Conservation (phyloP, 2,797 vertebrate species). For the Lacerta bilineata region DNA sequence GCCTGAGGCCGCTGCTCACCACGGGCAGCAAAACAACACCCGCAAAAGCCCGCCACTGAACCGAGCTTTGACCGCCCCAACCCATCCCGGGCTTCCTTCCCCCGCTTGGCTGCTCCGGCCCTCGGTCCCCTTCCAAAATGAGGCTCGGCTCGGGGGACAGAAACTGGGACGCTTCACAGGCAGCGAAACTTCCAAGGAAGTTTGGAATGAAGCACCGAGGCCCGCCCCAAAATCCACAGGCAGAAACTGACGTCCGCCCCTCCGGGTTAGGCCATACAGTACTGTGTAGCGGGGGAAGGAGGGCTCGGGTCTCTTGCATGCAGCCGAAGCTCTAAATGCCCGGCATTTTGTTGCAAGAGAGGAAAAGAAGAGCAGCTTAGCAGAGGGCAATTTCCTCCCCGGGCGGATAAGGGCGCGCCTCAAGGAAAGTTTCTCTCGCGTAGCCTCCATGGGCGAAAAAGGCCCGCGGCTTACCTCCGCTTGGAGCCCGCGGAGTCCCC, state of each 20-base stretch:
- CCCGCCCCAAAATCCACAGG: not conserved
- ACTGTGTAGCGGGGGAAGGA: no score
- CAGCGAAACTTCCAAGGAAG: not conserved
- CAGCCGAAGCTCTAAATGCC: not conserved
- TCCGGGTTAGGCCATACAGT: constrained; percentile 13
- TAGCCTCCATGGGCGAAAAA: not conserved
- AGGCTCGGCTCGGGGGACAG: not conserved
- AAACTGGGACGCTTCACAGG: not conserved
- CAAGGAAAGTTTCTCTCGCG: constrained; percentile 25
- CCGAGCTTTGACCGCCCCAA: not conserved
- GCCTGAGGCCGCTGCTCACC: no score
- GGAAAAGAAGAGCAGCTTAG: not conserved
- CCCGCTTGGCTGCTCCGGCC: not conserved
- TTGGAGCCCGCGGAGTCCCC: not conserved
- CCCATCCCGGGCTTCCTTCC: not conserved
- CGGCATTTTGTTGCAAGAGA: not conserved
- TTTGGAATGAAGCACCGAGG: not conserved
- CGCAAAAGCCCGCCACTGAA: not conserved
- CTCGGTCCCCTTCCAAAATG: not conserved
- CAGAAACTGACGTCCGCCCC: not conserved
- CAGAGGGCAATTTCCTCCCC: not conserved
- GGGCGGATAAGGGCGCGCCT: not conserved
- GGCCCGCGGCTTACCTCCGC: not conserved
- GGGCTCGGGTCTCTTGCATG: not conserved
- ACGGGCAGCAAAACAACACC: not conserved